Base-by-base conservation (phyloP, 2,888 invertebrate genomes). In the Gasteruption jaculator region DNA sequence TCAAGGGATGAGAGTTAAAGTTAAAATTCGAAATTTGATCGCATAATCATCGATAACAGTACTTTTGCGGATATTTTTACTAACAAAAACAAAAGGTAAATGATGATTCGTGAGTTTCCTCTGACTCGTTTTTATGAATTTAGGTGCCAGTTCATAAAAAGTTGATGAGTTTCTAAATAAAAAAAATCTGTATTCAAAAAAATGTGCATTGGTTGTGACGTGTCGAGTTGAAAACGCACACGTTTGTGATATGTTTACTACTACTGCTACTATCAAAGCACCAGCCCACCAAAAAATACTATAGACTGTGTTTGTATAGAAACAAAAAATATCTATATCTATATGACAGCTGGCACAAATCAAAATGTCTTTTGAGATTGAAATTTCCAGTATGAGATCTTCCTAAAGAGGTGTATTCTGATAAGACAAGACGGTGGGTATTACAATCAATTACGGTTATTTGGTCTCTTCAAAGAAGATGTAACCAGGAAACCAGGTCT, bases 41-140 rank as follows among this genome's bases (percentile, higher is more conserved):
- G n/a, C n/a, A n/a, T n/a, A n/a, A n/a, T n/a, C n/a, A n/a, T n/a
- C n/a, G n/a, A 24, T 8, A 24, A 24, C 24, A n/a, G n/a, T 7
- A 24, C n/a, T 24, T 24, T 24, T 7, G 7, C 24, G 24, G 24
- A 8, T 24, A 24, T 24, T 24, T 24, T 24, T 54, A 53, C 58
- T 59, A 63, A 58, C 60, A 58, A 54, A 52, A 48, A 27, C 11
- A 48, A 46, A 50, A 61, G 58, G 56, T 57, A 55, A 58, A 63
- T 60, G 55, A 63, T n/a, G 61, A 56, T 58, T 54, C 56, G 54
- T n/a, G n/a, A n/a, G 62, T 63, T 61, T 62, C 59, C 57, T 69
- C 65, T 70, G 63, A 67, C 63, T 64, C 64, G 60, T 66, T 70
- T 70, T 69, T 71, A 71, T 71, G 69, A 68, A 71, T 70, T 59